Evolutionary conservation across 2,888 invertebrate genomes (phyloP).

Genomic region (Agrypnus murinus): DNA sequence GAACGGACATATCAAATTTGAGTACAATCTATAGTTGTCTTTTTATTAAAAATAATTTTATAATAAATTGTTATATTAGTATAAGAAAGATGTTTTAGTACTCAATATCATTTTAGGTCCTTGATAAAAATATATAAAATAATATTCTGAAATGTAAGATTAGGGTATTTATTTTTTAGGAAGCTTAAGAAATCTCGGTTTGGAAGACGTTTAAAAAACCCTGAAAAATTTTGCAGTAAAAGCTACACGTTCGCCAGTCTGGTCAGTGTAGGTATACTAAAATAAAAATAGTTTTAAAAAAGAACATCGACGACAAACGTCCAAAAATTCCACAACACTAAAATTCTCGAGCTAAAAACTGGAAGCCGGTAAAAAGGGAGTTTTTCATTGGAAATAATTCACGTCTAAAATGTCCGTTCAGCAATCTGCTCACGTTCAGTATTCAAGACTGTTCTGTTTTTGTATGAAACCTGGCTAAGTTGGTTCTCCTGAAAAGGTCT

Average conservation of each 20-base stretch:
- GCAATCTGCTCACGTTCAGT: conserved; percentile 67
- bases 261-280: conserved; percentile 46
- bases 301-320: conserved; percentile 55
- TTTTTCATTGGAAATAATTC: conserved; percentile 69
- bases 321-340: conserved; percentile 68
- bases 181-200: conserved; percentile 10
- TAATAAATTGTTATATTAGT: no score
- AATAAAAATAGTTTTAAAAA: conserved; percentile 24
- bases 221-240: conserved; percentile 1
- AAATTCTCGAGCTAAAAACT: conserved; percentile 66
- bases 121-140: no score
- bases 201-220: no score
- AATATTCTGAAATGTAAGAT: no score
- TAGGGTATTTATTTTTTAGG: no score
- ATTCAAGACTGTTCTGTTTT: conserved; percentile 66
- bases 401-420: conserved; percentile 66
- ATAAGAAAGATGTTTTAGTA: no score
- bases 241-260: conserved; percentile 41
- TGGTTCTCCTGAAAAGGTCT: conserved; percentile 70
- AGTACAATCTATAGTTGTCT: no score
- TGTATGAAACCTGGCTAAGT: conserved; percentile 65
- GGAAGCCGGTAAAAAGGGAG: conserved; percentile 62
- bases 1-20: no score
- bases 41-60: no score
- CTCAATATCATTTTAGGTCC: no score